These are phyloP conservation scores for Tupiocoris notatus DNA, from an alignment of 2,888 invertebrate species.

Conservation along the genomic window DNA sequence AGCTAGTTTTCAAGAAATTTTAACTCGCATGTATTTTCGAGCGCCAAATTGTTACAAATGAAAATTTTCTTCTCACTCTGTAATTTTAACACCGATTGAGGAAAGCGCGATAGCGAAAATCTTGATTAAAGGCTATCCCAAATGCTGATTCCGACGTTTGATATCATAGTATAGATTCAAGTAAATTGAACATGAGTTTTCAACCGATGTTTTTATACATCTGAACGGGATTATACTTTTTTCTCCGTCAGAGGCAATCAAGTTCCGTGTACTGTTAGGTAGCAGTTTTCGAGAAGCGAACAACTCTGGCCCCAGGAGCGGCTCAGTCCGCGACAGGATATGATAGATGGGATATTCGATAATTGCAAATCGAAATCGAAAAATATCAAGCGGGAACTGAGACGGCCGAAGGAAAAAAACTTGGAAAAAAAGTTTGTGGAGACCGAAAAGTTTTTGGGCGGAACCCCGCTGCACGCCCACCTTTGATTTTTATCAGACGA, in stretches of 20 bases:
- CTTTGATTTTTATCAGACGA: neutral
- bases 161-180: no score
- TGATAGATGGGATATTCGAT: conserved; percentile 1
- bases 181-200: no score
- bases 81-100: no score
- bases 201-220: neutral
- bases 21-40: no score
- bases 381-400: neutral
- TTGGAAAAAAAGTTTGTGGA: neutral
- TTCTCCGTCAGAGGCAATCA: neutral
- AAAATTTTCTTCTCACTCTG: no score
- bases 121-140: no score
- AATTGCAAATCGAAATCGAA: neutral
- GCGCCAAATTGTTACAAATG: no score
- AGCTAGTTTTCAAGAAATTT: no score
- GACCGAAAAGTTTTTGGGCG: neutral
- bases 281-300: neutral
- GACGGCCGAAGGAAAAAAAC: neutral
- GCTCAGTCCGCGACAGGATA: neutral
- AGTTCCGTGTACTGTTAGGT: neutral
- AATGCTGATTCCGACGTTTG: no score
- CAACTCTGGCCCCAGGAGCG: neutral
- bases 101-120: no score
- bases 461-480: neutral
- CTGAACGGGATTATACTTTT: neutral